A percentile compares a stretch with the other conserved stretches of the same genome.
Conservation (phyloP, 2,113 vertebrate genomes). For the Xyrauchen texanus region DNA sequence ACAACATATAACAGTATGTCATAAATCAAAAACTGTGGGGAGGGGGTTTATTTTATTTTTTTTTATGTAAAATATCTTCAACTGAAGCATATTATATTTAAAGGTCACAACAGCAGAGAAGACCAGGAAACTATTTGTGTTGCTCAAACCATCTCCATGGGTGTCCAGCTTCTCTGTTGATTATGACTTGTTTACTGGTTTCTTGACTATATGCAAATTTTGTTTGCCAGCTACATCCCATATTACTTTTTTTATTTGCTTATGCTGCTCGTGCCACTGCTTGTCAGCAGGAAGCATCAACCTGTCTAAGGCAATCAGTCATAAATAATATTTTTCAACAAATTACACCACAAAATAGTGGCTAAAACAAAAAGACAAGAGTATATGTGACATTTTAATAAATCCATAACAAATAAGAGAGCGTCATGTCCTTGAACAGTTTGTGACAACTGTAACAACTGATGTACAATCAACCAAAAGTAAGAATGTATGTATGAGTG, state of each 20-base stretch:
- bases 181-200: constrained; percentile 7
- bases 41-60: background rate
- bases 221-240: background rate
- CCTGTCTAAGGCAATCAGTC: constrained; percentile 13
- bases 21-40: background rate
- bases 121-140: background rate
- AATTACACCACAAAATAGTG: background rate
- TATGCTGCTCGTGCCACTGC: background rate
- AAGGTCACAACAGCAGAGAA: background rate
- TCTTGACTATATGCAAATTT: constrained; percentile 18
- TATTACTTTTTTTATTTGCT: background rate
- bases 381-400: background rate
- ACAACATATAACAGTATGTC: background rate
- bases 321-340: background rate
- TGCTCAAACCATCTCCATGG: background rate
- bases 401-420: constrained; percentile 1
- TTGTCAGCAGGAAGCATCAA: constrained; percentile 17
- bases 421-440: background rate
- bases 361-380: background rate
- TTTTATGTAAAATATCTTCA: too few relatives aligned
- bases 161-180: background rate
- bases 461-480: too few relatives aligned
- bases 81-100: background rate
- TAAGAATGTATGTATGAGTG: too few relatives aligned
- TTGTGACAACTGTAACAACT: background rate